phyloP scores from a whole-genome alignment of 2,113 vertebrate genomes.

The Larimichthys polyactis region DNA sequence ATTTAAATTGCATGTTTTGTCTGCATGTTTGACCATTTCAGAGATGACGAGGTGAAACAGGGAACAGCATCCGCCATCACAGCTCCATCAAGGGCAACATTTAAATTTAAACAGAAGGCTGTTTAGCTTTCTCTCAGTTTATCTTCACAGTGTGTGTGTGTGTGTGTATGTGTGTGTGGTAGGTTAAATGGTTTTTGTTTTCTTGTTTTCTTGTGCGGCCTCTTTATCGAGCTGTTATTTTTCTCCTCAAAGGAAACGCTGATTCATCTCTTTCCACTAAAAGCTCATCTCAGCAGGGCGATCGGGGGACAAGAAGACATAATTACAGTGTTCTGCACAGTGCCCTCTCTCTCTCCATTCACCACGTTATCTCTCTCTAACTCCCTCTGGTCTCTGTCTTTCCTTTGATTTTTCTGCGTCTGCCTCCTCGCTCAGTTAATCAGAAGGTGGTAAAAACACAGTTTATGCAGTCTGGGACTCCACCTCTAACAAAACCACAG shows the following conservation, averaged over 20 bases:
- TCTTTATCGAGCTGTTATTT: conserved; percentile 70
- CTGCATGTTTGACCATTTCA: conserved; percentile 17
- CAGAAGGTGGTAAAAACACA: conserved; percentile 32
- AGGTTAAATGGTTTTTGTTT: conserved; percentile 56
- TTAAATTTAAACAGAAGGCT: conserved; percentile 52
- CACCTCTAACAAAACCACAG: conserved; percentile 9
- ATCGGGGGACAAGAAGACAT: conserved; percentile 64
- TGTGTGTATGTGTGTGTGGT: conserved; percentile 11
- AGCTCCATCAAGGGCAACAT: conserved; percentile 44
- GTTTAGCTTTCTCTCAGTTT: conserved; percentile 42
- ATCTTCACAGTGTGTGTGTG: conserved; percentile 9
- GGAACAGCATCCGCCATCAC: not conserved
- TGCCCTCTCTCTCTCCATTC: not conserved
- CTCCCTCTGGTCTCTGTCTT: conserved; percentile 14
- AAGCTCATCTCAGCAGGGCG: conserved; percentile 56
- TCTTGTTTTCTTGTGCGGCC: conserved; percentile 9
- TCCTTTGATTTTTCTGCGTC: conserved; percentile 12
- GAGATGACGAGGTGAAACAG: conserved; percentile 44
- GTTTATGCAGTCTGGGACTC: not conserved
- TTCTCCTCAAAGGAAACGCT: conserved; percentile 60
- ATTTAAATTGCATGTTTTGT: conserved; percentile 48
- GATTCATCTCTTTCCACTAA: conserved; percentile 62
- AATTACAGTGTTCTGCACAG: conserved; percentile 54
- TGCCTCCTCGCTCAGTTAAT: conserved; percentile 15
- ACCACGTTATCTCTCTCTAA: conserved; percentile 16